Evolutionary conservation across 1,140 invertebrate genomes (phyloP).

Genomic region (Nasonia vitripennis): DNA sequence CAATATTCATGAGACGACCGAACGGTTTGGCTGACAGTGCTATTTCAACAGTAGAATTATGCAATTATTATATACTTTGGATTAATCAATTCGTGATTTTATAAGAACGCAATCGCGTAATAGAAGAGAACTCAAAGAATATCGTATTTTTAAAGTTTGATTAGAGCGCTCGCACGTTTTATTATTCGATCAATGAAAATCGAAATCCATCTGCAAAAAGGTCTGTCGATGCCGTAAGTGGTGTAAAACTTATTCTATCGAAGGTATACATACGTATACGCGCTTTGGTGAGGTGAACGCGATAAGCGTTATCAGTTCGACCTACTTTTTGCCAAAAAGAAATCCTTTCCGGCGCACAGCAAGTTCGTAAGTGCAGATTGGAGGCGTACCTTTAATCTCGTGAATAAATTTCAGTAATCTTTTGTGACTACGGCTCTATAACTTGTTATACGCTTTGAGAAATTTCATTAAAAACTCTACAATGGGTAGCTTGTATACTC

Average conservation of each 20-base stretch:
- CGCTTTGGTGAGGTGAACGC: not conserved
- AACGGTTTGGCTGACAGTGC: too few species aligned
- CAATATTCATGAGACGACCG: not conserved
- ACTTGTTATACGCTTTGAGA: not conserved
- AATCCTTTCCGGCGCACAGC: conserved; percentile 10
- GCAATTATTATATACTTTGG: too few species aligned
- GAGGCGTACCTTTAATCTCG: not conserved
- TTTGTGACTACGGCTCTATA: not conserved
- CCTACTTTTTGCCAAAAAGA: conserved; percentile 35
- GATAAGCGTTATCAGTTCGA: conserved; percentile 47
- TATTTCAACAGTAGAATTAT: too few species aligned
- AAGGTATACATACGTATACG: not conserved
- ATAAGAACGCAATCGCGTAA: too few species aligned
- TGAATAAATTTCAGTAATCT: conserved; percentile 3
- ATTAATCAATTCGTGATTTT: too few species aligned
- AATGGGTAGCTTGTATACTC: not conserved
- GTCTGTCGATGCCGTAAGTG: not conserved
- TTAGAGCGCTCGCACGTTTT: too few species aligned
- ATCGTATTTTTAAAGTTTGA: too few species aligned
- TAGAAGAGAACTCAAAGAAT: too few species aligned
- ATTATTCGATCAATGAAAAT: not conserved
- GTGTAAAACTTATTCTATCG: not conserved
- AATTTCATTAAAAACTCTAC: not conserved
- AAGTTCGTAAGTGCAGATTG: not conserved
- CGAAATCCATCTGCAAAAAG: not conserved